A percentile compares a stretch with the other conserved stretches of the same genome.
Conservation (phyloP, 2,797 vertebrate genomes). For the Sebastes ruberrimus region DNA sequence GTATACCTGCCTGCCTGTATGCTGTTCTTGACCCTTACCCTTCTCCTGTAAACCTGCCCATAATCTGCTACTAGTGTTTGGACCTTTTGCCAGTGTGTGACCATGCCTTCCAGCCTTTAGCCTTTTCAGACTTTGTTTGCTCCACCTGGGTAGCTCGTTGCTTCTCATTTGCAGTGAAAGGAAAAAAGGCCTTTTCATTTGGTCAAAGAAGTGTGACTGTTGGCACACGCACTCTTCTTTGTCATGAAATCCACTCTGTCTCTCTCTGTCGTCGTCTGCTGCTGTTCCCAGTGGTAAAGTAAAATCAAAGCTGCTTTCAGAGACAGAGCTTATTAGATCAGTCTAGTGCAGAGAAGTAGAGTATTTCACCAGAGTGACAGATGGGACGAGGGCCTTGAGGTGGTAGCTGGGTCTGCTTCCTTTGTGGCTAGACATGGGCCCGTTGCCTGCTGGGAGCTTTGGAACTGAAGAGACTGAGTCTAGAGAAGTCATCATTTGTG, state of each 20-base stretch:
- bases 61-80: neutral
- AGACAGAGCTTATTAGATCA: slow-evolving; percentile 29
- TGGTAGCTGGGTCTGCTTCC: slow-evolving; percentile 22
- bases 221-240: neutral
- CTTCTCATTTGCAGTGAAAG: neutral
- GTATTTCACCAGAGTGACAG: neutral
- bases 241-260: slow-evolving; percentile 3
- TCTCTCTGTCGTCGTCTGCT: neutral
- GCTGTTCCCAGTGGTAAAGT: slow-evolving; percentile 5
- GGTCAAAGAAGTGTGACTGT: slow-evolving; percentile 9
- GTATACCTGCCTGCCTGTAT: neutral
- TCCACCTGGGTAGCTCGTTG: slow-evolving; percentile 22
- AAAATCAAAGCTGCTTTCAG: slow-evolving; percentile 18
- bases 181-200: slow-evolving; percentile 4
- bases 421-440: neutral
- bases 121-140: neutral
- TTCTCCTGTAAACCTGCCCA: neutral
- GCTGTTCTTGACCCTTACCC: neutral
- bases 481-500: slow-evolving; percentile 6
- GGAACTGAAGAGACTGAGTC: slow-evolving; percentile 3
- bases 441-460: slow-evolving; percentile 6
- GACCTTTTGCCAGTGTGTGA: neutral
- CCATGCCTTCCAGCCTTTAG: neutral
- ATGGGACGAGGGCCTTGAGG: neutral
- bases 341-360: neutral